phyloP scores from a whole-genome alignment of 2,888 invertebrate species.

The Drosophila planitibia region DNA sequence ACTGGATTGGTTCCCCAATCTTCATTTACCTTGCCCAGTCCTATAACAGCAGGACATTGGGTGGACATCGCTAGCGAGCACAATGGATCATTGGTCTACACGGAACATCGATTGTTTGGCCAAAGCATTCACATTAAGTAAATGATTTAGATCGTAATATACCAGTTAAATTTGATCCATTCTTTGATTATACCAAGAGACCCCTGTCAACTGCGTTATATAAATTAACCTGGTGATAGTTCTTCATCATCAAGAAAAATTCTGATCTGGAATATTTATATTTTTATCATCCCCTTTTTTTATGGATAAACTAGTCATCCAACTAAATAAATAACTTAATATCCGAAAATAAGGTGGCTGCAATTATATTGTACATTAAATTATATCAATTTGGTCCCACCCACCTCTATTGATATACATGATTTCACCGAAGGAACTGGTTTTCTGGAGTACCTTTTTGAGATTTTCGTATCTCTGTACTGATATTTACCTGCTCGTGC shows the following conservation, averaged over 20 bases:
- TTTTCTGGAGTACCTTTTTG: no score
- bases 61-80: constrained; percentile 87
- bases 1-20: constrained; percentile 86
- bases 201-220: constrained; percentile 53
- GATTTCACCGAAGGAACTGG: no score
- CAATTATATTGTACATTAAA: no score
- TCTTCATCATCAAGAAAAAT: no score
- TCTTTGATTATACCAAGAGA: background rate
- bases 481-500: no score
- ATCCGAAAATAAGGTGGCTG: no score
- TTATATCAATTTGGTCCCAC: background rate
- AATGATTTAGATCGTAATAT: constrained; percentile 60
- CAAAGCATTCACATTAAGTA: constrained; percentile 89
- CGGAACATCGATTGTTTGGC: constrained; percentile 93
- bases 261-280: background rate
- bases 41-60: constrained; percentile 87
- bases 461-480: no score
- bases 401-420: background rate
- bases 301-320: no score
- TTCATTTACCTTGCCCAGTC: constrained; percentile 87
- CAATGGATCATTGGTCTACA: constrained; percentile 88
- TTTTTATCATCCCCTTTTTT: background rate
- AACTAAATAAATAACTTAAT: no score
- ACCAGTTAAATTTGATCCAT: background rate
- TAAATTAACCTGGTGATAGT: no score